phyloP scores from a whole-genome alignment of 2,888 invertebrate genomes.

The Stegophylla sp. region DNA sequence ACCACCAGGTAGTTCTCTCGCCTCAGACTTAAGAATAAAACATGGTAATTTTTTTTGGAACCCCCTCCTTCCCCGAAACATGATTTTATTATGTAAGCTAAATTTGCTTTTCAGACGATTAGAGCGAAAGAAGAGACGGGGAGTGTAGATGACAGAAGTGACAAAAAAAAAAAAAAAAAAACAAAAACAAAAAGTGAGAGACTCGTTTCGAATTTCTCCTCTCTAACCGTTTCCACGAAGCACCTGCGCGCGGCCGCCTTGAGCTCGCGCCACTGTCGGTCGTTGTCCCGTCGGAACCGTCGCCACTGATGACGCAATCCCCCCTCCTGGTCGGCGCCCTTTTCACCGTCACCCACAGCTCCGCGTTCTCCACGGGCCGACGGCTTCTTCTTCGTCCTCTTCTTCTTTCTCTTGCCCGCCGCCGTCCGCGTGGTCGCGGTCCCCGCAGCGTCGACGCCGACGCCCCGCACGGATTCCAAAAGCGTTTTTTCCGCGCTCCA shows the following conservation, averaged over 20 bases:
- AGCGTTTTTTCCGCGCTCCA: constrained; percentile 50
- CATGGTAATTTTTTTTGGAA: too few species aligned
- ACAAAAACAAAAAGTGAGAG: too few species aligned
- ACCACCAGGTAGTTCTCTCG: too few species aligned
- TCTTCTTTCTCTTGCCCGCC: too few species aligned
- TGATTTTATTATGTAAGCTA: too few species aligned
- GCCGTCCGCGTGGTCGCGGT: neutral
- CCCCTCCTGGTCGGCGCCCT: neutral
- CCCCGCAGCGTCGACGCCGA: neutral
- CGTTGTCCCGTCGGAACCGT: constrained; percentile 67
- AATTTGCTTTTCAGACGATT: too few species aligned
- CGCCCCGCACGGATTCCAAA: constrained; percentile 22
- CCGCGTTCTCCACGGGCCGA: neutral
- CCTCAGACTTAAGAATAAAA: too few species aligned
- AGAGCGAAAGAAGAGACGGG: too few species aligned
- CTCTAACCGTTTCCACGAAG: constrained; percentile 67
- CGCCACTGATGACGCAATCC: constrained; percentile 61
- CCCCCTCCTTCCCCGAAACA: too few species aligned
- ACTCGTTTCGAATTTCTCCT: too few species aligned
- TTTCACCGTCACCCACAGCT: neutral
- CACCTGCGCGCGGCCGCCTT: constrained; percentile 72
- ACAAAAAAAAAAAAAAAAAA: too few species aligned
- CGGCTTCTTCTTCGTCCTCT: constrained; percentile 24
- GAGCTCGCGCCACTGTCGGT: constrained; percentile 69
- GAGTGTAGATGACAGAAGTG: too few species aligned